Base-by-base conservation (phyloP, 2,113 vertebrate species). In the Pluvialis apricaria region DNA sequence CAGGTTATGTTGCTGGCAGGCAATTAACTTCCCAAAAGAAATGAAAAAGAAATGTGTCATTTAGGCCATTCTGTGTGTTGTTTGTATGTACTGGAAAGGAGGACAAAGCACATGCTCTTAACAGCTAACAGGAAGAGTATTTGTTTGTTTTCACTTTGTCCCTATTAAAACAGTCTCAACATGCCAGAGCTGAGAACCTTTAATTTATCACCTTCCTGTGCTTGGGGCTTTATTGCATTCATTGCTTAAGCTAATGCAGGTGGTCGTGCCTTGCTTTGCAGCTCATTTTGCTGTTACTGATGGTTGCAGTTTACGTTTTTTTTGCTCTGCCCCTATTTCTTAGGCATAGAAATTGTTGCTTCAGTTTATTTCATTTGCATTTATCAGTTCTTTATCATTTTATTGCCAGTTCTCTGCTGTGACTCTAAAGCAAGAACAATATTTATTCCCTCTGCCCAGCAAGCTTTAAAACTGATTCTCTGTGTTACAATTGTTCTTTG, bases 121-220 rank as follows among this genome's bases (percentile, higher is more conserved):
- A 51, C 58, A 91, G 66, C 70, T 80, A 91, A 47, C 12, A 54
- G 77, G 62, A 83, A 94, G 40, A 87, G 13, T 75, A 19, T 96
- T 86, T 94, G 71, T 94, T 95, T 97, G 68, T 95, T 94, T 95
- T 90, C 60, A 69, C 65, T 85, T 91, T 95, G 90, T 92, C 44
- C 77, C 47, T 94, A 20, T 95, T 92, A 93, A 96, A 95, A 88
- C 86, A 77, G 80, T 94, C 62, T 94, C 90, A 93, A 86, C 55
- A 51, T 94, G 72, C 91, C 91, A 92, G 77, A 83, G 62, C 82
- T 86, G 68, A 94, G 86, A 95, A 96, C 58, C 70, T 95, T 96
- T 93, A 97, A 97, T 96, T 97, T 96, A 96, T 97, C 90, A 94
- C 92, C 57, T 93, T 93, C 69, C 31, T 91, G 70, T 81, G 76